Evolutionary conservation across 2,113 vertebrate genomes (phyloP), one percentile per base, ranked within the genome.

Genomic region (Apaloderma vittatum): DNA sequence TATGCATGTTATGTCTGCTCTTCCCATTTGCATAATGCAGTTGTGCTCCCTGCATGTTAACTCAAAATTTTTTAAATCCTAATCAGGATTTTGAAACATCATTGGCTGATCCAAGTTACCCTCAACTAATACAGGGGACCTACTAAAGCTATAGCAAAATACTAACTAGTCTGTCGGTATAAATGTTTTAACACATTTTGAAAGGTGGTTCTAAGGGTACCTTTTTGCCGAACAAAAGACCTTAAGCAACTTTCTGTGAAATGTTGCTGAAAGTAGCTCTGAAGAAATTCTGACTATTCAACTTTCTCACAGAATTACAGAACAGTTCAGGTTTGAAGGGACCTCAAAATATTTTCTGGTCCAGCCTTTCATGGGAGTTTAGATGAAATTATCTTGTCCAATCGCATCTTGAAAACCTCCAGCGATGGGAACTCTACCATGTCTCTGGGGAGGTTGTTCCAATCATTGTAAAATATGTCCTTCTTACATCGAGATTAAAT

Each of bases 1-100:
- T 40, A 29, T 2, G 3, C 1, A 0, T 17, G 8, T 55, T 1
- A 3, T 30, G 3, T 30, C 37, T 80, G 12, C 19, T 61, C 9
- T 77, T 43, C 14, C 9, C 73, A 14, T 32, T 72, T 51, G 15
- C 46, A 34, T 61, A n/a, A 52, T 23, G 5, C 2, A 51, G 18
- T 30, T 83, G 34, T 51, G 16, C 20, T 66, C 20, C 8, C 7
- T 22, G 8, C 6, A n/a, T 4, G 8, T 77, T 59, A 86, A 67
- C 24, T 51, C 12, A 79, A 70, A 21, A 46, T 46, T 43, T 67
- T 86, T 8, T 18, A 79, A 79, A 63, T 43, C 12, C 3, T 61
- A 55, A 7, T 32, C 34, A 58, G 65, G 15, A 43, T 72, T 81
- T 87, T 59, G 18, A 55, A 84, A 57, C 8, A 45, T 21, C 2